Evolutionary conservation across 2,888 invertebrate genomes (phyloP), one percentile per base, ranked within the genome.

Genomic region (Drepana falcataria): DNA sequence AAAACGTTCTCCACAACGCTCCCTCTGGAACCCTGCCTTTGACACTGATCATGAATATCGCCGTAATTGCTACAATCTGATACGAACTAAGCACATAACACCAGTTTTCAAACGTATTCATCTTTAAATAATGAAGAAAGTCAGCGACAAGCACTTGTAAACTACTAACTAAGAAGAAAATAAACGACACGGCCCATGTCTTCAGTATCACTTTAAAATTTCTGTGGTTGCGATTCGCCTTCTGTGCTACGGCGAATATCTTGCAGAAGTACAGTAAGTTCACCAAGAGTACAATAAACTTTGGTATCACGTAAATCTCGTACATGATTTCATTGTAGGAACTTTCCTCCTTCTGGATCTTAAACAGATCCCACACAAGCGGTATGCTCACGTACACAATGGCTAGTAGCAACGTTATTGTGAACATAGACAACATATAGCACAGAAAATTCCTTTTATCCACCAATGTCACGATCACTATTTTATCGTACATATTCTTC

Each of bases 261-360:
- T 65, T 69, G 33, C 73, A 53, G 51, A 83, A 85, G 6, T 82
- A 69, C 4, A 79, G 51, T 1, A 77, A 56, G 55, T 87, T 87
- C 0, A 76, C 33, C 4, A 71, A 49, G 0, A 83, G 59, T 9
- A 83, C 58, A 6, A 77, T 47, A 34, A 84, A 82, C 44, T 85
- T 87, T 0, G 75, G 6, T 52, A 72, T 65, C 2, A 71, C 68
- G 52, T 77, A 83, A 0, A 63, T 48, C 33, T 58, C 57, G 51
- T 77, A 83, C 48, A 64, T 81, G 0, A 48, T 52, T 0, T 54
- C 7, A 40, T 35, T 4, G 4, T 48, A n/a, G 4, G n/a, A 33
- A 34, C 48, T 41, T 2, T 9, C 7, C 7, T 3, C 5, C 6
- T 41, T 1, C n/a, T 34, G 3, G 4, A 6, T 37, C 7, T 3